Base-by-base conservation (phyloP, 2,113 vertebrate species). In the Pachyramphus minor region DNA sequence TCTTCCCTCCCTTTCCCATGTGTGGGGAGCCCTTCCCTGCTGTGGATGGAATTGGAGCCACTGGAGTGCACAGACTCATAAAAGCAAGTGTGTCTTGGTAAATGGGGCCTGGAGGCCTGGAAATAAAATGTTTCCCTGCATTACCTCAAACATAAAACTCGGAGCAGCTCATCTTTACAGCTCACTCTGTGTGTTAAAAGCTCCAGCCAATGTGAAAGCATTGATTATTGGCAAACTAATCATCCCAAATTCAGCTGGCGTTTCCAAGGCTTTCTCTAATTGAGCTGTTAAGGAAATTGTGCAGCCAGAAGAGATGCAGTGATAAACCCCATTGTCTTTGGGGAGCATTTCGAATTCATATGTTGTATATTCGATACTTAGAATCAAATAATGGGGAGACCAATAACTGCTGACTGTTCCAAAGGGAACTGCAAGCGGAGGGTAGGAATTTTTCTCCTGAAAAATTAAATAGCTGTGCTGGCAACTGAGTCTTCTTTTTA, bases 11-110 rank as follows among this genome's bases (percentile, higher is more conserved):
- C 16, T 25, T 18, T 24, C 22, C 10, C 5, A 3, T 3, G 7
- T 23, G 6, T 25, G 11, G 41, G 35, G 60, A 82, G 31, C 73
- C 24, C 41, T 62, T 60, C 28, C 28, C 41, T 27, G 33, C 0
- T 0, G 16, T 41, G 2, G 0, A 4, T 37, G 9, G 42, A 41
- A 60, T 30, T 0, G 0, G 47, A 50, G 33, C 19, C 19, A 12
- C 44, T 44, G 52, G 27, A 42, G n/a, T 37, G 45, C 11, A 25
- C 24, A 35, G 64, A 13, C 44, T 72, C 60, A 4, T 55, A 30
- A 84, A 88, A 78, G 30, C 59, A 18, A 53, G 19, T 10, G 44
- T 42, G 15, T 66, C 63, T 47, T 47, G 49, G 45, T 39, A 86
- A 85, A 56, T 45, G 47, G 47, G 37, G 6, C 62, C 85, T 68